Conservation (phyloP, 2,113 vertebrate genomes). For the Hypanus sabinus region DNA sequence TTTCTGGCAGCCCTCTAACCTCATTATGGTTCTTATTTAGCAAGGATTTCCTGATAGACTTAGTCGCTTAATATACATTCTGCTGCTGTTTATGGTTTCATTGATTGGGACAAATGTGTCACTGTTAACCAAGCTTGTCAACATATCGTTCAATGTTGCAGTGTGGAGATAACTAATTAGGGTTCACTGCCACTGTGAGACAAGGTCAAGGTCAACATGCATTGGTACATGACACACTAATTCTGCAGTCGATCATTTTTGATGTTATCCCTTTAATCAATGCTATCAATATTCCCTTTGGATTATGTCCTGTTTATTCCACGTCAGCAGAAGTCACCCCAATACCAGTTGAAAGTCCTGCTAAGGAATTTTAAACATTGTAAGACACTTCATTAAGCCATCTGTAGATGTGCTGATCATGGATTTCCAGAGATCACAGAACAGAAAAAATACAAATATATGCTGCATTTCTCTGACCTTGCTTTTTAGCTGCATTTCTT, state of each 20-base stretch:
- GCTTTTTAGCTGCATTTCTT: too few relatives aligned
- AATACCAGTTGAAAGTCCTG: neutral
- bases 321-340: neutral
- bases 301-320: neutral
- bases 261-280: neutral
- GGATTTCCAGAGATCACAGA: neutral
- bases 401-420: neutral
- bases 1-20: neutral
- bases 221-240: neutral
- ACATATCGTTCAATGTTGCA: neutral
- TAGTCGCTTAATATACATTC: neutral
- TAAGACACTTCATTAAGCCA: neutral
- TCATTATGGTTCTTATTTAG: neutral
- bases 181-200: neutral
- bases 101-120: constrained; percentile 26
- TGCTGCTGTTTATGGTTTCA: constrained; percentile 7
- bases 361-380: neutral
- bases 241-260: neutral
- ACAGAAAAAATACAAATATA: neutral
- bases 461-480: neutral
- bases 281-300: neutral
- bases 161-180: neutral
- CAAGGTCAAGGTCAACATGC: neutral
- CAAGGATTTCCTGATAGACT: neutral
- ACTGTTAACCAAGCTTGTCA: constrained; percentile 6